Percentiles rank a stretch among this genome's conserved stretches.
phyloP scores from a whole-genome alignment of 1,140 invertebrate genomes.

The Tetragnatha versicolor region DNA sequence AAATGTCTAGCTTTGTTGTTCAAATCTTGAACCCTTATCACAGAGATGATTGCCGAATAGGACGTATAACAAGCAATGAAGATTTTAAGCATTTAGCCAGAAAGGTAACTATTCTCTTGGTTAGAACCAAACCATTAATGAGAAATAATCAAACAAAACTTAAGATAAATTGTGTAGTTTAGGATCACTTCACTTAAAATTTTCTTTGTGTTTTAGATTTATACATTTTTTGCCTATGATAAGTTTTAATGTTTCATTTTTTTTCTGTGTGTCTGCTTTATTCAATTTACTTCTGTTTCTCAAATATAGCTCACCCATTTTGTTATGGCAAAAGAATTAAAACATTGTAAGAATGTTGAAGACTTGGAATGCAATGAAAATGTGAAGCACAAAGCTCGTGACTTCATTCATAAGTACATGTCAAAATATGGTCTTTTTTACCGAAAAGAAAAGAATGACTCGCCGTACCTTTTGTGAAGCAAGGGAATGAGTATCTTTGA shows the following conservation, averaged over 20 bases:
- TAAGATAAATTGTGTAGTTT: too few species aligned
- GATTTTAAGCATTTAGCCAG: constrained; percentile 96
- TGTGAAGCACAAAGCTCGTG: constrained; percentile 90
- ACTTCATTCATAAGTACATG: constrained; percentile 97
- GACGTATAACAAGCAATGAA: constrained; percentile 84
- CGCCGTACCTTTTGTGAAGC: background rate
- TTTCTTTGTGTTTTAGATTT: too few species aligned
- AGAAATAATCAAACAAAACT: too few species aligned
- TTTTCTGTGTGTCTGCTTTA: background rate
- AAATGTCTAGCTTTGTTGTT: constrained; percentile 90
- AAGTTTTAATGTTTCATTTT: too few species aligned
- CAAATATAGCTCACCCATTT: constrained; percentile 86
- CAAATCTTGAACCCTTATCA: constrained; percentile 88
- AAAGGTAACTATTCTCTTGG: too few species aligned
- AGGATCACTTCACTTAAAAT: too few species aligned
- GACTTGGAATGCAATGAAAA: constrained; percentile 89
- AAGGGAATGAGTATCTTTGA: background rate
- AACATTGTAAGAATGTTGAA: constrained; percentile 87
- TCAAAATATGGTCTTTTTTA: constrained; percentile 78
- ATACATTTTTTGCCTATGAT: too few species aligned
- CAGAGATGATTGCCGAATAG: constrained; percentile 81
- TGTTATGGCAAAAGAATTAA: constrained; percentile 95
- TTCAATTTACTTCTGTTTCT: constrained; percentile 14
- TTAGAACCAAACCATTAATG: too few species aligned
- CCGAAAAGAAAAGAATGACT: constrained; percentile 59